Percentiles rank a stretch among this genome's conserved stretches.
These are phyloP conservation scores for Papilio dardanus DNA, from an alignment of 1,140 invertebrate species.

Conservation along the genomic window DNA sequence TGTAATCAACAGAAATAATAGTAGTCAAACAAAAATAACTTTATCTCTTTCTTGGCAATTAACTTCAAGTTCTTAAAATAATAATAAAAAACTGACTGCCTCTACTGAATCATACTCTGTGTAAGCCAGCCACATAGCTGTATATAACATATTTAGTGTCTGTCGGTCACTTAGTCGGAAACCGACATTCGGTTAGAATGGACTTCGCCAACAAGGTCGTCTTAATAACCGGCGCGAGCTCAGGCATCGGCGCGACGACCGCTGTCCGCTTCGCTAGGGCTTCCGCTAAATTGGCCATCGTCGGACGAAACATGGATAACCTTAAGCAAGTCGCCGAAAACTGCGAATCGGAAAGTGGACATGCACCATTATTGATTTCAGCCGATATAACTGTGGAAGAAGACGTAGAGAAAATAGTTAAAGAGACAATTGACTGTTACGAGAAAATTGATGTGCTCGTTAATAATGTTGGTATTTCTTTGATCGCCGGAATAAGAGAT, in stretches of 20 bases:
- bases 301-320: conserved; percentile 62
- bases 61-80: no score
- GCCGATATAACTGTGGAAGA: conserved; percentile 87
- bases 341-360: conserved; percentile 79
- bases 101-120: conserved; percentile 25
- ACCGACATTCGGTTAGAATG: conserved; percentile 49
- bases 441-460: conserved; percentile 87
- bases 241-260: conserved; percentile 66
- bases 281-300: conserved; percentile 56
- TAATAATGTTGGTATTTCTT: conserved; percentile 89
- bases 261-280: conserved; percentile 59
- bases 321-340: conserved; percentile 79
- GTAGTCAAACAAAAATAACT: no score
- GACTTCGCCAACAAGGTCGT: conserved; percentile 67
- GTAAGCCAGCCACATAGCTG: neutral
- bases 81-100: neutral
- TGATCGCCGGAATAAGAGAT: conserved; percentile 82
- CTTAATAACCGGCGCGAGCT: conserved; percentile 68
- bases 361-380: conserved; percentile 78
- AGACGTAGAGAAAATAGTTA: conserved; percentile 84
- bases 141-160: conserved; percentile 29
- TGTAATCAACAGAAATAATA: no score
- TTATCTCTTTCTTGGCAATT: no score
- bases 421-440: conserved; percentile 83
- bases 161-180: conserved; percentile 49